These are phyloP conservation scores for Hirtodrosophila trivittata DNA, from an alignment of 2,888 invertebrate genomes.

Conservation along the genomic window DNA sequence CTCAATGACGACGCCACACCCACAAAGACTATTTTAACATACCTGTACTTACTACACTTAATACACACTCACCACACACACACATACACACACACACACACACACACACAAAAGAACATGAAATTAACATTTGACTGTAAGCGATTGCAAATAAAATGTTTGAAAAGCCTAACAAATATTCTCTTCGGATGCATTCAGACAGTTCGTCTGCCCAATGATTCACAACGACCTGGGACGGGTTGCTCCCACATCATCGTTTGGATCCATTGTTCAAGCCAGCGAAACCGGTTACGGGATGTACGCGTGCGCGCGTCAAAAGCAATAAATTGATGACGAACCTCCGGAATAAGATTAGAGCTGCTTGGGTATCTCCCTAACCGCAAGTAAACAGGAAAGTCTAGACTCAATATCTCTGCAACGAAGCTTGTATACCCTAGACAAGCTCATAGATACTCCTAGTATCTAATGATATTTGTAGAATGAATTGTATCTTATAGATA, in stretches of 20 bases:
- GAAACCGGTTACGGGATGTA: slow-evolving; percentile 56
- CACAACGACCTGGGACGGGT: slow-evolving; percentile 19
- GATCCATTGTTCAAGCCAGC: slow-evolving; percentile 6
- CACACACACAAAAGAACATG: too few species aligned
- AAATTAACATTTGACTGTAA: slow-evolving; percentile 43
- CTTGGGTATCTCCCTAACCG: slow-evolving; percentile 61
- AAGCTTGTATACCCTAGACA: slow-evolving; percentile 21
- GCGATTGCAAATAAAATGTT: slow-evolving; percentile 55
- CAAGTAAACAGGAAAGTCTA: slow-evolving; percentile 42
- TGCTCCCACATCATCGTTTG: slow-evolving; percentile 27
- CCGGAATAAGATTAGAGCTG: slow-evolving; percentile 22
- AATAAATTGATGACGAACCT: slow-evolving; percentile 53
- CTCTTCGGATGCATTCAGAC: slow-evolving; percentile 32
- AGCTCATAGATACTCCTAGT: neutral
- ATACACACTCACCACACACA: slow-evolving; percentile 19
- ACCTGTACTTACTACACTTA: slow-evolving; percentile 1
- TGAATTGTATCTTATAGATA: too few species aligned
- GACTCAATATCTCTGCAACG: neutral
- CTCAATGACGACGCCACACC: slow-evolving; percentile 38
- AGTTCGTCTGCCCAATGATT: slow-evolving; percentile 40
- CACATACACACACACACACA: slow-evolving; percentile 13
- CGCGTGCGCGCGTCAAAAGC: slow-evolving; percentile 48
- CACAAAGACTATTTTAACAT: neutral
- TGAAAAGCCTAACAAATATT: slow-evolving; percentile 48
- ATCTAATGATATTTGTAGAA: too few species aligned